A percentile compares a stretch with the other conserved stretches of the same genome.
Conservation (phyloP, 2,888 invertebrate genomes). For the Suillia variegata region DNA sequence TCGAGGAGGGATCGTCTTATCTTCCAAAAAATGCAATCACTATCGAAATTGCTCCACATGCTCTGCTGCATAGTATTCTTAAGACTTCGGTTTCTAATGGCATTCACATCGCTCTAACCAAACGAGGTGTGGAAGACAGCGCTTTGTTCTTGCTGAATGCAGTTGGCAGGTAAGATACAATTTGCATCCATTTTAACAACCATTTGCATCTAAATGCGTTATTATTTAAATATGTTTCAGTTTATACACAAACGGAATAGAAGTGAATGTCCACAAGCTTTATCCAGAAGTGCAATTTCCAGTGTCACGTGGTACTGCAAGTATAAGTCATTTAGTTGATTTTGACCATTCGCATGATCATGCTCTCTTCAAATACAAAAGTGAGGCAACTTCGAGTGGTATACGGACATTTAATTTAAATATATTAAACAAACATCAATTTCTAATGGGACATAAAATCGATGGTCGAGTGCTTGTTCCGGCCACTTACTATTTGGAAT, state of each 20-base stretch:
- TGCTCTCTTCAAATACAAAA: too few relatives aligned
- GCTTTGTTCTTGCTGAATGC: constrained; percentile 51
- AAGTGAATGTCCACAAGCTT: constrained; percentile 73
- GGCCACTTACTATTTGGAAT: constrained; percentile 77
- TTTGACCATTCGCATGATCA: constrained; percentile 77
- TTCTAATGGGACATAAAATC: constrained; percentile 78
- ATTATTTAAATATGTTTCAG: constrained; percentile 58
- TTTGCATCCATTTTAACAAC: not conserved
- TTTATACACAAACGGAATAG: constrained; percentile 76
- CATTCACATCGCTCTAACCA: constrained; percentile 66
- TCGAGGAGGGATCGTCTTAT: constrained; percentile 68
- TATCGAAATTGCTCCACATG: constrained; percentile 72
- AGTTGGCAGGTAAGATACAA: constrained; percentile 60
- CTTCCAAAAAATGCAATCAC: constrained; percentile 68
- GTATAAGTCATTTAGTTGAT: constrained; percentile 77
- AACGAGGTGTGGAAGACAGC: constrained; percentile 63
- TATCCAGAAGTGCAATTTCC: constrained; percentile 79
- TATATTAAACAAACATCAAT: constrained; percentile 50
- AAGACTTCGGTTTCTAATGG: constrained; percentile 65
- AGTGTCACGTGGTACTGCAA: constrained; percentile 82
- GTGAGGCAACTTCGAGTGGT: too few relatives aligned
- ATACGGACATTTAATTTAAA: too few relatives aligned
- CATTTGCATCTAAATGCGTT: constrained; percentile 38
- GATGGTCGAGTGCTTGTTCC: constrained; percentile 76
- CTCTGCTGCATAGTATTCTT: constrained; percentile 70